These are phyloP conservation scores for Galendromus occidentalis DNA, from an alignment of 1,140 invertebrate species.

Conservation along the genomic window DNA sequence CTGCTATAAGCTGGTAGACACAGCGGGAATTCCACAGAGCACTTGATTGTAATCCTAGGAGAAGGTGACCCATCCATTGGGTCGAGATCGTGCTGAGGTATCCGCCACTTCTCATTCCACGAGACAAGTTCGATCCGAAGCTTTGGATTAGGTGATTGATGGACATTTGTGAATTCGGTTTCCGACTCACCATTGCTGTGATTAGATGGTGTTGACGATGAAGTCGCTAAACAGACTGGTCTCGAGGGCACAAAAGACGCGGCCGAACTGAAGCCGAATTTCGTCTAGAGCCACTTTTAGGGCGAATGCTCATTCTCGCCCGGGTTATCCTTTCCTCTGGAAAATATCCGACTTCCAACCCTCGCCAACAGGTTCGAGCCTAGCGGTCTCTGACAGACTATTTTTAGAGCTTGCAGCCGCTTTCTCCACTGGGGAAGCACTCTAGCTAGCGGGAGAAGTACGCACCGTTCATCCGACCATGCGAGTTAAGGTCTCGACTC, in stretches of 20 bases:
- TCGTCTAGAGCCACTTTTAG: background rate
- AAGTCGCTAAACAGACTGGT: background rate
- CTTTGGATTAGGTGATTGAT: background rate
- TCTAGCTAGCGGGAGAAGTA: no score
- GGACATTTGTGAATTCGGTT: background rate
- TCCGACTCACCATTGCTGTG: background rate
- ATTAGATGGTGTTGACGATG: background rate
- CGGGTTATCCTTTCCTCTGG: background rate
- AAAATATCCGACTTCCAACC: background rate
- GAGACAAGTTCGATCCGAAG: no score
- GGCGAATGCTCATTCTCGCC: background rate
- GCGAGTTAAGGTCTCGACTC: no score
- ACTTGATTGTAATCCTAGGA: no score
- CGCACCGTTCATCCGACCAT: no score
- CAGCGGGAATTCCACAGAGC: no score
- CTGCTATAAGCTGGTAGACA: no score
- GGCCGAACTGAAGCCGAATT: background rate
- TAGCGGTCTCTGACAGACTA: background rate
- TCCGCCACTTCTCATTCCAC: no score
- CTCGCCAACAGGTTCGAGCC: background rate
- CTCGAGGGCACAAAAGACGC: slow-evolving; percentile 9
- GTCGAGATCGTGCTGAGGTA: no score
- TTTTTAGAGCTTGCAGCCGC: background rate
- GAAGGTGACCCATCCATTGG: no score
- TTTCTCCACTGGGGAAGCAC: no score